Evolutionary conservation across 2,888 invertebrate species (phyloP).

Genomic region (Thysanoteuthis rhombus): DNA sequence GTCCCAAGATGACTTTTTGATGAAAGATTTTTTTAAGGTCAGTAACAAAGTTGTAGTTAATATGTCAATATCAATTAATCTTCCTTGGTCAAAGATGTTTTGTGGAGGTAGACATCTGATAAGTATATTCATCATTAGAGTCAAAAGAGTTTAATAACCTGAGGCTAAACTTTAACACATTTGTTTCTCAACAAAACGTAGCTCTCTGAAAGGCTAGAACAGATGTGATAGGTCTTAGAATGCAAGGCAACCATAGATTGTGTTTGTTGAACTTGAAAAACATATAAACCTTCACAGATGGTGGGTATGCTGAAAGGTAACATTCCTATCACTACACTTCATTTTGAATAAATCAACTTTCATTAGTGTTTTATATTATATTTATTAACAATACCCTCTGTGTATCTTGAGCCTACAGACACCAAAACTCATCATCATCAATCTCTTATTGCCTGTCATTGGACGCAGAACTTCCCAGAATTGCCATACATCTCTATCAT

Average conservation of each 20-base stretch:
- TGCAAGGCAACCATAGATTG: background rate
- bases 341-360: slow-evolving; percentile 12
- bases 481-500: too few relatives aligned
- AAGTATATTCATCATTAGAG: background rate
- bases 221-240: background rate
- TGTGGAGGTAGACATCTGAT: background rate
- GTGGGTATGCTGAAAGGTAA: background rate
- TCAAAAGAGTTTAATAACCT: background rate
- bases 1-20: background rate
- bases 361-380: background rate
- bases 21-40: background rate
- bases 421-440: too few relatives aligned
- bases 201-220: background rate
- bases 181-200: background rate
- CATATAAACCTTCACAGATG: background rate
- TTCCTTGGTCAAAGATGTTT: background rate
- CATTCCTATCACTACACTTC: background rate
- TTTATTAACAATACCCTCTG: background rate
- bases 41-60: background rate
- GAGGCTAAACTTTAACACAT: background rate
- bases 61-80: background rate
- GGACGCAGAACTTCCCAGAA: too few relatives aligned
- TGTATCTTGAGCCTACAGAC: background rate
- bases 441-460: too few relatives aligned
- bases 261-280: background rate